These are phyloP conservation scores for Ornithorhynchus anatinus DNA, from an alignment of 2,113 vertebrate genomes.

Conservation along the genomic window DNA sequence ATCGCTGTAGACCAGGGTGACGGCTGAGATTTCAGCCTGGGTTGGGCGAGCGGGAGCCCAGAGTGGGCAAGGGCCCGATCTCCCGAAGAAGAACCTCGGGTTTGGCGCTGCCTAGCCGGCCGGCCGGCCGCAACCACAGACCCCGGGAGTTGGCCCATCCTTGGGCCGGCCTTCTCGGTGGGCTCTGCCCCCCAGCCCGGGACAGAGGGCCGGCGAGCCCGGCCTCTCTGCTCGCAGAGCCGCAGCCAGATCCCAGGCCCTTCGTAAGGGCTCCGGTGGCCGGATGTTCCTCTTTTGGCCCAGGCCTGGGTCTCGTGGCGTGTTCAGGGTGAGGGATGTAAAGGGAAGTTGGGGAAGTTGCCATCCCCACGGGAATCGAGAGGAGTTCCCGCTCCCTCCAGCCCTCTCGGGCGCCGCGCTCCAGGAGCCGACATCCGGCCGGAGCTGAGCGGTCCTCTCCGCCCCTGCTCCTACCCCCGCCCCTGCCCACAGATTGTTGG, in stretches of 20 bases:
- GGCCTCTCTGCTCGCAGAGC: too few species aligned
- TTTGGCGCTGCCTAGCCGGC: not conserved
- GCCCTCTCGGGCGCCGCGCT: too few species aligned
- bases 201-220: too few species aligned
- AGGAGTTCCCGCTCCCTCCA: not conserved
- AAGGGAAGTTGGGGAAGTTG: not conserved
- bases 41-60: not conserved
- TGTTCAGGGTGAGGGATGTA: too few species aligned
- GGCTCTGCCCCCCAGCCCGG: too few species aligned
- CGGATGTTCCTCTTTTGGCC: too few species aligned
- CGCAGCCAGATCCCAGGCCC: too few species aligned
- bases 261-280: too few species aligned
- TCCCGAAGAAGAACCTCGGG: rapidly evolving
- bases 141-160: not conserved
- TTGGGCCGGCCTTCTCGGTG: too few species aligned
- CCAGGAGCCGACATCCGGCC: too few species aligned
- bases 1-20: not conserved
- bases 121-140: not conserved
- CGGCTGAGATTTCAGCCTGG: not conserved
- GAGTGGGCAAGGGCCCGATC: not conserved
- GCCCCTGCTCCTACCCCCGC: not conserved
- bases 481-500: constrained; percentile 81
- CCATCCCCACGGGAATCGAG: not conserved
- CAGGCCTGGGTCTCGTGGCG: too few species aligned
- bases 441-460: constrained; percentile 57